Evolutionary conservation across 2,113 vertebrate genomes (phyloP).

Genomic region (Platanista minor): DNA sequence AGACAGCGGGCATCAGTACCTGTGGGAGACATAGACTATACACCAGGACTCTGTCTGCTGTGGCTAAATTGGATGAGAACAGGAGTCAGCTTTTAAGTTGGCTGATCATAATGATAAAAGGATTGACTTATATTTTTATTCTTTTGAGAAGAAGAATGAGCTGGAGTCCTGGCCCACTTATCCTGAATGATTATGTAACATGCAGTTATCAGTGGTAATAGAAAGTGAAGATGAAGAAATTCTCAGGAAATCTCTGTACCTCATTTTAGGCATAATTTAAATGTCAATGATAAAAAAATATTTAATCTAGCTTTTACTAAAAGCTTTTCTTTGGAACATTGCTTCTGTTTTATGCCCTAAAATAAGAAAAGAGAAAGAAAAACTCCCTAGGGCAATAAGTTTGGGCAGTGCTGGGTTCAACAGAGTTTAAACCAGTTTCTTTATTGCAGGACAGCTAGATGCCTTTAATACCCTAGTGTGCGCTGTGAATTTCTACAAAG

Average conservation of each 20-base stretch:
- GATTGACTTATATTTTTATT: slow-evolving; percentile 49
- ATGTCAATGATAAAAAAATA: slow-evolving; percentile 64
- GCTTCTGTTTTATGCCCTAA: slow-evolving; percentile 58
- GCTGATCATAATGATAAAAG: slow-evolving; percentile 51
- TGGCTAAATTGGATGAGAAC: slow-evolving; percentile 21
- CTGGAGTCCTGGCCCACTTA: slow-evolving; percentile 32
- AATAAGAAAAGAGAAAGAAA: neutral
- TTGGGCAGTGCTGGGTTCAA: slow-evolving; percentile 34
- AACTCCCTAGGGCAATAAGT: slow-evolving; percentile 41
- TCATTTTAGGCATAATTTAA: slow-evolving; percentile 59
- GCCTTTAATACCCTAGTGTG: neutral
- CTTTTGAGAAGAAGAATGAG: slow-evolving; percentile 60
- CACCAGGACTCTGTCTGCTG: neutral
- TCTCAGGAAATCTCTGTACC: slow-evolving; percentile 47
- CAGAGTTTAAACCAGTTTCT: slow-evolving; percentile 46
- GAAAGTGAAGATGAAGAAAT: slow-evolving; percentile 34
- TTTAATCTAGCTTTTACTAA: slow-evolving; percentile 59
- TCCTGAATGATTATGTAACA: slow-evolving; percentile 36
- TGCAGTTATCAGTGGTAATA: slow-evolving; percentile 40
- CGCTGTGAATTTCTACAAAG: neutral
- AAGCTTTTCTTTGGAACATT: slow-evolving; percentile 52
- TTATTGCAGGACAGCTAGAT: slow-evolving; percentile 30
- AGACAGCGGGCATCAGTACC: neutral
- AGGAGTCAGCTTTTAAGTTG: slow-evolving; percentile 53
- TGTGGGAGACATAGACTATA: neutral